Percentiles rank a stretch among this genome's conserved stretches.
These are phyloP conservation scores for Oscheius sp. DNA, from an alignment of 2,888 invertebrate species.

Conservation along the genomic window DNA sequence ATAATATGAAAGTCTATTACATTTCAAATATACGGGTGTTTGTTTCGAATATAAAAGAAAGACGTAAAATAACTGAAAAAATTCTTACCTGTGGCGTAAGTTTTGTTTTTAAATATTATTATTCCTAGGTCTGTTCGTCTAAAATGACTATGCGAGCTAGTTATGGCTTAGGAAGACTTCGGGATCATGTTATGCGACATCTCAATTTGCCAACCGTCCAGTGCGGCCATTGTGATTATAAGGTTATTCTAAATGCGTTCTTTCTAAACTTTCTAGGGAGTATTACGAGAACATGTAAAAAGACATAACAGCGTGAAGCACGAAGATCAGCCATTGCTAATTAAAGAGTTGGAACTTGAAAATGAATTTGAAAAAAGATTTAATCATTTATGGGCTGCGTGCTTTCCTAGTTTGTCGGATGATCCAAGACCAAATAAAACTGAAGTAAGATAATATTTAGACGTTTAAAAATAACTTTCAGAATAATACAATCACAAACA, in stretches of 20 bases:
- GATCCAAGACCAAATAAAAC: too few species aligned
- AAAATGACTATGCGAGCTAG: constrained; percentile 19
- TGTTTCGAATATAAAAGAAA: too few species aligned
- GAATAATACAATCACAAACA: too few species aligned
- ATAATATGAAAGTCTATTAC: too few species aligned
- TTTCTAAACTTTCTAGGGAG: constrained; percentile 7
- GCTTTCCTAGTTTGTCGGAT: constrained; percentile 11
- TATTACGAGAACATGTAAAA: constrained; percentile 10
- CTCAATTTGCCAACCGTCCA: neutral
- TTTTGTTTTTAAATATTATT: too few species aligned
- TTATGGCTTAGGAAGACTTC: constrained; percentile 8
- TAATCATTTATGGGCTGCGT: neutral
- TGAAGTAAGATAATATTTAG: too few species aligned
- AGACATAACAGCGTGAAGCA: constrained; percentile 10
- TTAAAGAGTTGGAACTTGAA: neutral
- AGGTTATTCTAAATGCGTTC: neutral
- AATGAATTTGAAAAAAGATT: neutral
- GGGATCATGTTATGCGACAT: constrained; percentile 21
- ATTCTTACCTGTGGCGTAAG: constrained; percentile 12
- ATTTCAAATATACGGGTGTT: too few species aligned
- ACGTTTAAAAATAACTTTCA: too few species aligned
- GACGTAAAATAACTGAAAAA: neutral
- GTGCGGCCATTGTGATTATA: constrained; percentile 19
- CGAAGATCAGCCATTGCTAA: neutral
- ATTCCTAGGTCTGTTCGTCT: constrained; percentile 4